Percentiles rank a stretch among this genome's conserved stretches.
These are phyloP conservation scores for Threskiornis aethiopicus DNA, from an alignment of 2,797 vertebrate species.

Conservation along the genomic window DNA sequence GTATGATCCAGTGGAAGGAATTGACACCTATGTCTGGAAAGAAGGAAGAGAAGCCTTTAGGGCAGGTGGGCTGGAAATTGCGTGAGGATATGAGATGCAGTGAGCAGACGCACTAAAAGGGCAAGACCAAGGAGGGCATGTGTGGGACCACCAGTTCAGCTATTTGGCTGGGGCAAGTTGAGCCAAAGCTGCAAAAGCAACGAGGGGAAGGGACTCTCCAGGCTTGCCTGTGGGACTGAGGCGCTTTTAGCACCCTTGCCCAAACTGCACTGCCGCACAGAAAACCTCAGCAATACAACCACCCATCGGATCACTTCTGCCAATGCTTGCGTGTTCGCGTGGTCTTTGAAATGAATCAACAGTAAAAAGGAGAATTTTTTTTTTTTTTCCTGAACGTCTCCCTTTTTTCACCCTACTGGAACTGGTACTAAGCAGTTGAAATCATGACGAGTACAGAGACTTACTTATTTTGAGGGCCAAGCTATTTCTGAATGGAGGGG, in stretches of 20 bases:
- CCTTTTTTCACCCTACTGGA: background rate
- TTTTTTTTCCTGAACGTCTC: background rate
- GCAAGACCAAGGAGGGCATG: background rate
- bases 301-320: background rate
- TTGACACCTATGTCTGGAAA: background rate
- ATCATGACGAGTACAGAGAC: background rate
- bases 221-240: background rate
- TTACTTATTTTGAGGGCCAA: background rate
- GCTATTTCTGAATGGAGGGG: background rate
- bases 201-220: background rate
- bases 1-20: background rate
- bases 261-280: background rate
- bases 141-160: background rate
- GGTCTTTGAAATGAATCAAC: background rate
- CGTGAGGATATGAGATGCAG: rapidly evolving
- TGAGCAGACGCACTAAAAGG: background rate
- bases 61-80: background rate
- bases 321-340: background rate
- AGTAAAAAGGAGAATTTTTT: background rate
- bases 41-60: background rate
- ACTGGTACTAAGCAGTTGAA: background rate
- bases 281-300: background rate
- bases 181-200: background rate
- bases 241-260: background rate
- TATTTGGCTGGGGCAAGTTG: background rate